phyloP scores from a whole-genome alignment of 2,797 vertebrate species.

The Coregonus ussuriensis region DNA sequence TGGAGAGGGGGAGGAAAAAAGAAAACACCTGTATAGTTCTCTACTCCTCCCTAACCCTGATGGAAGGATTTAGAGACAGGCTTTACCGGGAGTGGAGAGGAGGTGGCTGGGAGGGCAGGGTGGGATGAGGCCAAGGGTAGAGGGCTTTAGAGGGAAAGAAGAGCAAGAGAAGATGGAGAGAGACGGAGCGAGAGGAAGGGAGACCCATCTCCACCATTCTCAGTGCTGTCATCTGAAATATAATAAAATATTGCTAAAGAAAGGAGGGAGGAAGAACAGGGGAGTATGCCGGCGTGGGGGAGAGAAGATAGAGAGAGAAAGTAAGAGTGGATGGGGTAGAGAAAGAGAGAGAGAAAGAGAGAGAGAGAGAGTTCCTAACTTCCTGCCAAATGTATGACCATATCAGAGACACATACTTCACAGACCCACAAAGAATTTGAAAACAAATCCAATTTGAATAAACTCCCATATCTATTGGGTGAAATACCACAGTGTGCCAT shows the following conservation, averaged over 20 bases:
- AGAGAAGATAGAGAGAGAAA: conserved; percentile 38
- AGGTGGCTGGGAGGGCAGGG: conserved; percentile 35
- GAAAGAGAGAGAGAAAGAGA: too few relatives aligned
- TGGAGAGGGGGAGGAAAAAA: conserved; percentile 9
- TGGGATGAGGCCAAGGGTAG: conserved; percentile 23
- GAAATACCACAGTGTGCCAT: too few relatives aligned
- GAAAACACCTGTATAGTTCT: conserved; percentile 20
- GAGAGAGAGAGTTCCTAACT: too few relatives aligned
- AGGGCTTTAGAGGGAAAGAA: conserved; percentile 20
- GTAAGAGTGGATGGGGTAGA: conserved; percentile 34
- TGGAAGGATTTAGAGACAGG: conserved; percentile 40
- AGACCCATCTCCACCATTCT: conserved; percentile 50
- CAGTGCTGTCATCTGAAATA: conserved; percentile 50
- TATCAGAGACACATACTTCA: too few relatives aligned
- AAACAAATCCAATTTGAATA: too few relatives aligned
- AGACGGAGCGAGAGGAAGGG: conserved; percentile 4
- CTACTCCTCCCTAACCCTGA: conserved; percentile 19
- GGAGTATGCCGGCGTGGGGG: not conserved
- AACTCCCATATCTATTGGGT: too few relatives aligned
- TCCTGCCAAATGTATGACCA: too few relatives aligned
- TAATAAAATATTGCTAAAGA: conserved; percentile 48
- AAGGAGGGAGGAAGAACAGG: conserved; percentile 43
- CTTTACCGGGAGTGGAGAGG: conserved; percentile 34
- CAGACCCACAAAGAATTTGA: too few relatives aligned
- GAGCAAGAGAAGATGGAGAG: not conserved